Conservation (phyloP, 1,140 invertebrate genomes). For the Drosophila tristis region DNA sequence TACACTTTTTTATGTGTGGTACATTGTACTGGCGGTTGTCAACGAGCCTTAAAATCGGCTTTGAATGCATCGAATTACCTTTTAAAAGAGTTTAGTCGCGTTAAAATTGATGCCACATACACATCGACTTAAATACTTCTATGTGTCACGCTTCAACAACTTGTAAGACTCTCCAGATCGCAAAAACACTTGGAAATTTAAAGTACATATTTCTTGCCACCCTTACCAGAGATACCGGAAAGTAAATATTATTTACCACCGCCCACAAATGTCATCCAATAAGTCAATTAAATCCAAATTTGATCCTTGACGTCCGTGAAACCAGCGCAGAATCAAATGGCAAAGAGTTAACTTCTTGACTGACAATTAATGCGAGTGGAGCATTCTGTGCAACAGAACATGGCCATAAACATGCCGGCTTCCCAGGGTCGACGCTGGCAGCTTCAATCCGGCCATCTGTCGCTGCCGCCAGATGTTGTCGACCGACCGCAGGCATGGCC, state of each 20-base stretch:
- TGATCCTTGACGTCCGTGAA: not conserved
- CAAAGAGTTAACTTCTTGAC: conserved; percentile 4
- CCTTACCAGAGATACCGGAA: too few relatives aligned
- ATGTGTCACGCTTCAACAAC: too few relatives aligned
- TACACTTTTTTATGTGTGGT: not conserved
- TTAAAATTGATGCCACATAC: not conserved
- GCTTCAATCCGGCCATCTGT: conserved; percentile 10
- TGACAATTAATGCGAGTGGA: conserved; percentile 17
- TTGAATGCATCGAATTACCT: conserved; percentile 24
- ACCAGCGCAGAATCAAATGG: not conserved
- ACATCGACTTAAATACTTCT: too few relatives aligned
- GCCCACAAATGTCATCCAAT: too few relatives aligned
- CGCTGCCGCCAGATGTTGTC: conserved; percentile 13
- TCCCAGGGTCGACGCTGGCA: conserved; percentile 4
- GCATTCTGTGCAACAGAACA: conserved; percentile 18
- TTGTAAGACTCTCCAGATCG: too few relatives aligned
- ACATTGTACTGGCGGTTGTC: conserved; percentile 21
- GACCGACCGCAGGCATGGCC: conserved; percentile 24
- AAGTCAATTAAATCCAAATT: too few relatives aligned
- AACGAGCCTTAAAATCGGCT: not conserved
- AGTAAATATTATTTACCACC: too few relatives aligned
- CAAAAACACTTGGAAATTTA: too few relatives aligned
- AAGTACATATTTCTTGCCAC: too few relatives aligned
- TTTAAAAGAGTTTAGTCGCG: conserved; percentile 12
- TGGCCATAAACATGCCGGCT: conserved; percentile 15